Base-by-base conservation (phyloP, 2,888 invertebrate species). In the Ceratothoa steindachneri region DNA sequence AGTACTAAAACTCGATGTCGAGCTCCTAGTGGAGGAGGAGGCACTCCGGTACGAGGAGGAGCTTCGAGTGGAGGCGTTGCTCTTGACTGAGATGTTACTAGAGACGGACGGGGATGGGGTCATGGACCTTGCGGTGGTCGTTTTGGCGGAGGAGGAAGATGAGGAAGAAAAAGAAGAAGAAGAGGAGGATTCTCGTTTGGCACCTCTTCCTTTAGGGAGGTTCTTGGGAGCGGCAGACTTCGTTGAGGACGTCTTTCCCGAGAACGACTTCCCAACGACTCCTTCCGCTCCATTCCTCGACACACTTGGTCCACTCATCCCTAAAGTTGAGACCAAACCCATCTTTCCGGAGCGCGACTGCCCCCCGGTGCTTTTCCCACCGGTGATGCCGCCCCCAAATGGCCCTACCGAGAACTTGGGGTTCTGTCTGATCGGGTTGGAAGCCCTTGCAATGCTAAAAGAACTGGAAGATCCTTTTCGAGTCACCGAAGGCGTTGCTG, bases 21-120 rank as follows among this genome's bases (percentile, higher is more conserved):
- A 30, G 65, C 71, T 71, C 65, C 31, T 71, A 15, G 41, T 55
- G 24, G 73, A 73, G 28, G 76, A 76, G 52, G 76, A 55, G 64
- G 30, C 65, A 29, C 76, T 76, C 30, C 60, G 69, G 24, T 55
- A 65, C 29, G 76, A 76, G 52, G 73, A 51, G 4, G 30, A 29
- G 22, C 76, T 76, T 24, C 64, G 71, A 51, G 67, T 60, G 64
- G 74, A 74, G 30, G 74, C 27, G 51, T 29, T 53, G 29, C 71
- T 71, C 30, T 67, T 66, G 28, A 71, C 29, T 2, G 74, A 74
- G 22, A 60, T 60, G 3, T 24, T 60, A 3, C 60, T 60, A 1
- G 60, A 60, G 27, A n/a, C 24, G 60, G 60, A 60, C 60, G 60
- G 60, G 60, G 60, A 60, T 12, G n/a, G n/a, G 12, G n/a, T 60